Evolutionary conservation across 2,888 invertebrate genomes (phyloP), one percentile per base, ranked within the genome.

Genomic region (Callyntrura guangdongensis): DNA sequence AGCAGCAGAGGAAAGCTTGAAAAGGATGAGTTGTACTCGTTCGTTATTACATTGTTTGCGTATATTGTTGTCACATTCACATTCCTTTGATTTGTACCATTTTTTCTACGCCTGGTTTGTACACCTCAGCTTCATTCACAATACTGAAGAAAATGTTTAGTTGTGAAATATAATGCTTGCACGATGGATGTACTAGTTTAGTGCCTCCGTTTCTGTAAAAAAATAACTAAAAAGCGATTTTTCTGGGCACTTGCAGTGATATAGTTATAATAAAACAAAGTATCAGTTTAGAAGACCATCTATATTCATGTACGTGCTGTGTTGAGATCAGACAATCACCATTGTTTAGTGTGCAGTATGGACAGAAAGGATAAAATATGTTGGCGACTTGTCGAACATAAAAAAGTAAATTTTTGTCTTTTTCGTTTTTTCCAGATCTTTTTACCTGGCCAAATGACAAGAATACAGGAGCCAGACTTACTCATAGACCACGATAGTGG

Each of bases 381-480:
- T n/a, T n/a, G n/a, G n/a, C n/a, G n/a, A n/a, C n/a, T n/a, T n/a
- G n/a, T n/a, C n/a, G n/a, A n/a, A n/a, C n/a, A n/a, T n/a, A n/a
- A n/a, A n/a, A 27, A 82, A 67, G 11, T 12, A 36, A 27, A 9
- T 11, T 67, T 69, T 49, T 2, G 0, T 11, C 69, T 36, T 25
- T 67, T 3, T 45, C 3, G 49, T 77, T n/a, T 69, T 14, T 77
- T 86, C 1, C 77, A 90, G 90, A 86, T 61, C 25, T 47, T 86
- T 64, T 67, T 86, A n/a, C 90, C 74, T 56, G 79, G 85, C 64
- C 86, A 86, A 74, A 92, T 92, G 91, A 92, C 91, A 20, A 83
- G 91, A 90, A 89, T 91, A 79, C 90, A 91, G 53, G 91, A 91
- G 86, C 91, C 91, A 74, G 91, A 91, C 53, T 61, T 91, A 25